Conservation (phyloP, 2,888 invertebrate genomes). For the Lamellibrachia satsuma region DNA sequence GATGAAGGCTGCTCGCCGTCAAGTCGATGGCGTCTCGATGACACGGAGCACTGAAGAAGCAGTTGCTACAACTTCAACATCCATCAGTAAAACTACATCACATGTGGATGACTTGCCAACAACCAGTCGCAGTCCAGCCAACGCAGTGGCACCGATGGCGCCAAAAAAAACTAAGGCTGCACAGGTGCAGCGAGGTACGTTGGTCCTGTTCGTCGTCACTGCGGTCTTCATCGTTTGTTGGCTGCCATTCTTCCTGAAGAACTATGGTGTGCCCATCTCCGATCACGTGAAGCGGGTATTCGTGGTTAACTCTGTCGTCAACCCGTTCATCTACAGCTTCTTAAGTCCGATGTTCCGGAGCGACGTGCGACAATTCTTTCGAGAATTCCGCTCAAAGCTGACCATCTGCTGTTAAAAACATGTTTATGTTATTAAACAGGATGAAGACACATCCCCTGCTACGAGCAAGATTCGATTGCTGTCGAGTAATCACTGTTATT, state of each 20-base stretch:
- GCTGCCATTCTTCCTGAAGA: neutral
- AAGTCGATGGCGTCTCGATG: neutral
- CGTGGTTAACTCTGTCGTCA: neutral
- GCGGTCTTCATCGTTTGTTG: neutral
- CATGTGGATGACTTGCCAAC: neutral
- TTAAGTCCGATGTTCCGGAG: neutral
- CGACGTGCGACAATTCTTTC: neutral
- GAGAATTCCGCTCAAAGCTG: neutral
- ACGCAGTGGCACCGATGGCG: neutral
- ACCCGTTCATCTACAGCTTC: constrained; percentile 5
- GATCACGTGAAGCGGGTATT: neutral
- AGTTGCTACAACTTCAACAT: neutral
- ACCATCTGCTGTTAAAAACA: neutral
- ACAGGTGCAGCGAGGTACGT: neutral
- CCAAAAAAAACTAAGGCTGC: neutral
- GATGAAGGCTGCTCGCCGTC: neutral
- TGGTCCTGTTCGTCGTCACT: neutral
- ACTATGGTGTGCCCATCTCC: no score
- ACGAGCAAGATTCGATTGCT: no score
- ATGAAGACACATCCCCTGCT: no score
- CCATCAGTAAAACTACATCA: neutral
- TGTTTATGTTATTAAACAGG: neutral
- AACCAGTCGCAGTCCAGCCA: neutral
- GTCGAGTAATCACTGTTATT: no score
- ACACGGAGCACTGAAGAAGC: neutral